phyloP scores from a whole-genome alignment of 2,888 invertebrate species.

The Chalcosyrphus nemorum region DNA sequence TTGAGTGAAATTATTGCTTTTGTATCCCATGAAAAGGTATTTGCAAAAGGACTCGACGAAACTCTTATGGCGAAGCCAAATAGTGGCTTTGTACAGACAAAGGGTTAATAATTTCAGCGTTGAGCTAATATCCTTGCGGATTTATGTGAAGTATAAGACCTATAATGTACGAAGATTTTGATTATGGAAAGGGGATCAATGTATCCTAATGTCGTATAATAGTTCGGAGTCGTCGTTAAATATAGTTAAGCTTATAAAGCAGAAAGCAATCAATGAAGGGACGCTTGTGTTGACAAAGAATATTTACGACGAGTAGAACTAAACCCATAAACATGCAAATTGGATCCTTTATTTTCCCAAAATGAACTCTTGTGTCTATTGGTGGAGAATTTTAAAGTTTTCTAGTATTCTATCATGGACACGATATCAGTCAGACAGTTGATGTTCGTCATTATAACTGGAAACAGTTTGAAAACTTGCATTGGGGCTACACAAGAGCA shows the following conservation, averaged over 20 bases:
- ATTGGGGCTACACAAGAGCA: too few species aligned
- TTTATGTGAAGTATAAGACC: slow-evolving; percentile 44
- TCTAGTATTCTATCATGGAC: too few species aligned
- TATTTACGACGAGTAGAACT: slow-evolving; percentile 6
- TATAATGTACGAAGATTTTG: slow-evolving; percentile 50
- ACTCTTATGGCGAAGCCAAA: slow-evolving; percentile 68
- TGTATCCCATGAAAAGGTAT: slow-evolving; percentile 71
- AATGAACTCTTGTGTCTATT: neutral
- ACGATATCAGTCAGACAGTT: too few species aligned
- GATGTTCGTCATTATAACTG: too few species aligned
- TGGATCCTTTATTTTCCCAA: neutral
- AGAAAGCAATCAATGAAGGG: slow-evolving; percentile 21
- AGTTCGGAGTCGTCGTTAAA: slow-evolving; percentile 9
- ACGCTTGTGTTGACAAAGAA: slow-evolving; percentile 23
- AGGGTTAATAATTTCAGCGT: slow-evolving; percentile 69
- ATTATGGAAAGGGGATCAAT: slow-evolving; percentile 42
- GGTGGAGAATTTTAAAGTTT: neutral
- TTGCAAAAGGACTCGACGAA: slow-evolving; percentile 66
- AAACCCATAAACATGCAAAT: slow-evolving; percentile 41
- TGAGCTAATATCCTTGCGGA: slow-evolving; percentile 67
- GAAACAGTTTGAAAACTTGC: too few species aligned
- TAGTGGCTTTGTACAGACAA: slow-evolving; percentile 62
- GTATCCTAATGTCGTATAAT: slow-evolving; percentile 36
- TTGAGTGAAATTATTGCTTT: slow-evolving; percentile 71
- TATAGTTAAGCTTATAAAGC: slow-evolving; percentile 32